Evolutionary conservation across 2,113 vertebrate species (phyloP).

Genomic region (Astatotilapia flaviijosephi): DNA sequence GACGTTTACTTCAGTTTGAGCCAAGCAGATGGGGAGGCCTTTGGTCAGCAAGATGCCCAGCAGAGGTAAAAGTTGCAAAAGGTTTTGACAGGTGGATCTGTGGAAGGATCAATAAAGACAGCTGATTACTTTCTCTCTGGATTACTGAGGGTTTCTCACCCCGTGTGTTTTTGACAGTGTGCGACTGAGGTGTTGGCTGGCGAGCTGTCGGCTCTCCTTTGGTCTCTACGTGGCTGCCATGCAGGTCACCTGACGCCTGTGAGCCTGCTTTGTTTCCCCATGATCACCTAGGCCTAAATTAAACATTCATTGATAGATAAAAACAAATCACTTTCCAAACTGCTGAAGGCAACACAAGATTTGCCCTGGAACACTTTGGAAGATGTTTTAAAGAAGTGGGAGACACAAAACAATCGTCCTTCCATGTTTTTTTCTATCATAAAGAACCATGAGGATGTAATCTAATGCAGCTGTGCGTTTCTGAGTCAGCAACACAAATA

Average conservation of each 20-base stretch:
- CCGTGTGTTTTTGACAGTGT: fast-evolving
- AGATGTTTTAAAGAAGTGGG: background rate
- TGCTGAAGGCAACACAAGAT: background rate
- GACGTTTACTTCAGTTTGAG: background rate
- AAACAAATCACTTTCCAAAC: background rate
- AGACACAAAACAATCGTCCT: background rate
- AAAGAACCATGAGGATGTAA: background rate
- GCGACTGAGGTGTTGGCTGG: background rate
- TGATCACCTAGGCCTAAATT: background rate
- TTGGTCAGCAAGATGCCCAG: background rate
- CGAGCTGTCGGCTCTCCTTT: background rate
- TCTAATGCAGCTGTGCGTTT: background rate
- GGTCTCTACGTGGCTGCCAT: background rate
- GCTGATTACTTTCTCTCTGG: background rate
- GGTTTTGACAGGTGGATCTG: background rate
- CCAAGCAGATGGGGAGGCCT: background rate
- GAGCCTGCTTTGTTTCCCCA: fast-evolving
- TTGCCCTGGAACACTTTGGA: background rate
- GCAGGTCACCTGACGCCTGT: background rate
- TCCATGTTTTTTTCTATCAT: background rate
- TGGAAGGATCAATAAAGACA: background rate
- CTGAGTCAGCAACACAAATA: slow-evolving; percentile 15
- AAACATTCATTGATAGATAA: background rate
- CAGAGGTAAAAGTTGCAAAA: background rate
- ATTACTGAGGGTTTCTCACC: background rate